phyloP scores from a whole-genome alignment of 2,797 vertebrate genomes.

The Pantherophis vulpinus region DNA sequence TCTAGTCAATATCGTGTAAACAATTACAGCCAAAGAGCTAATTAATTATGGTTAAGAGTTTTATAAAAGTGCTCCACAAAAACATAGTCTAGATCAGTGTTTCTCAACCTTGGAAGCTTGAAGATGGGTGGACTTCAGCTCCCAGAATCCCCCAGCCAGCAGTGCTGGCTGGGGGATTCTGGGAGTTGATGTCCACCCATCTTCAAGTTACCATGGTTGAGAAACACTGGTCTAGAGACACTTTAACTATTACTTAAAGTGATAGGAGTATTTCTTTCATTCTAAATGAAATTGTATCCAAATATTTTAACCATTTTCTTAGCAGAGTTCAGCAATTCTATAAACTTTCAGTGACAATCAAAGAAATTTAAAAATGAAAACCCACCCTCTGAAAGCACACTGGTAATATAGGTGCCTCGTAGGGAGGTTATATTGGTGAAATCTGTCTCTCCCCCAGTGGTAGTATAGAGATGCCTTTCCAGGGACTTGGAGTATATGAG shows the following conservation, averaged over 20 bases:
- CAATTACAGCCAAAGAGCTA: neutral
- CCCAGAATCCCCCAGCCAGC: too few relatives aligned
- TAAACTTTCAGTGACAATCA: neutral
- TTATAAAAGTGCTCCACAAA: neutral
- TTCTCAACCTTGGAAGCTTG: too few relatives aligned
- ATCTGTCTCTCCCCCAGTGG: constrained; percentile 87
- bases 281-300: neutral
- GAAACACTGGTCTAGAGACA: too few relatives aligned
- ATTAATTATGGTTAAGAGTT: neutral
- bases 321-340: neutral
- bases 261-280: neutral
- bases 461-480: constrained; percentile 89
- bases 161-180: too few relatives aligned
- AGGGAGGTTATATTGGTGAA: constrained; percentile 95
- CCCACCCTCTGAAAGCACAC: constrained; percentile 85
- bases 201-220: too few relatives aligned
- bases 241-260: neutral
- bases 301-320: neutral
- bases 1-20: neutral
- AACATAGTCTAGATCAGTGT: neutral
- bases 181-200: too few relatives aligned
- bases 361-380: too few relatives aligned
- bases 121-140: too few relatives aligned
- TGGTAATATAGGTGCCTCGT: constrained; percentile 89
- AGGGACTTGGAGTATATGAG: constrained; percentile 92